Evolutionary conservation across 1,140 invertebrate genomes (phyloP), one percentile per base, ranked within the genome.

Genomic region (Arion vulgaris): DNA sequence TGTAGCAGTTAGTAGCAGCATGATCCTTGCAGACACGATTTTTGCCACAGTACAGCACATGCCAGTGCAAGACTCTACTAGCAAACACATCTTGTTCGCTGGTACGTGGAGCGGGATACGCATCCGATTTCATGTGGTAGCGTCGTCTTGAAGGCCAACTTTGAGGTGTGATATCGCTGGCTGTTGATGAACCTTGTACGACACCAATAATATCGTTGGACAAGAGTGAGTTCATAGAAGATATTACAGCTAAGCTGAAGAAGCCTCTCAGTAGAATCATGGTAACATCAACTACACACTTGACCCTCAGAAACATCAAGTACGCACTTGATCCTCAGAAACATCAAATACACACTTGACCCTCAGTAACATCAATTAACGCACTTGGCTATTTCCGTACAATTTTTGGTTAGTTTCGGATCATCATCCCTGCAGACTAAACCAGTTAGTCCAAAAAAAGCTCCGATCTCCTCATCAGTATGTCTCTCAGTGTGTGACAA

Each of bases 41-140:
- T n/a, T 28, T 34, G 9, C 74, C 74, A 32, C 74, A 76, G 74
- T 76, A 76, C 17, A 23, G 1, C 41, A 19, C n/a, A 49, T 76
- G 74, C 74, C 74, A 76, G 39, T 36, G 74, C 11, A 76, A 26
- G 1, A 76, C 74, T 36, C 74, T 39, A 11, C 19, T 36, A 5
- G 28, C 41, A 36, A 76, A 76, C 41, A n/a, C 28, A 17, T 51
- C n/a, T 2, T 74, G 72, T 32, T 41, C 38, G n/a, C 38, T 28
- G 4, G 72, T 11, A 7, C 17, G 5, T 2, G 36, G 72, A 9
- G 72, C 36, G 1, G 72, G 72, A 9, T 26, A 39, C n/a, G 38
- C 72, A n/a, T 74, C 72, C 23, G 53, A 23, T 4, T 57, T 23
- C 53, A 57, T n/a, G 7, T n/a, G 7, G 4, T 57, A n/a, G 9